A percentile compares a stretch with the other conserved stretches of the same genome.
Conservation (phyloP, 1,140 invertebrate genomes). For the Nasonia giraulti region DNA sequence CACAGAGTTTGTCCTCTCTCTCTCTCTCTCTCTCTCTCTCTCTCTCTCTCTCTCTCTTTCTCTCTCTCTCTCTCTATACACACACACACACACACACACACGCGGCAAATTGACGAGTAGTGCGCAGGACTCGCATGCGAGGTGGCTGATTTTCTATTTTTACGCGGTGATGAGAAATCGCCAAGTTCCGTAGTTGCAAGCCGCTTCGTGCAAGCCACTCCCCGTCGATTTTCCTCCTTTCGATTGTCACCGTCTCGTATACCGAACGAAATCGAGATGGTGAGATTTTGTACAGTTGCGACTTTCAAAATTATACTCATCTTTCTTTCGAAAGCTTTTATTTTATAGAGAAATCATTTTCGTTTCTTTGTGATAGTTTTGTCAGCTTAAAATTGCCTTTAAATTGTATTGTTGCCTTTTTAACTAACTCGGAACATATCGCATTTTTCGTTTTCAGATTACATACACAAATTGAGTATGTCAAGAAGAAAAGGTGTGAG, state of each 20-base stretch:
- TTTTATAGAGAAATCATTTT: too few species aligned
- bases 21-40: neutral
- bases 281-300: neutral
- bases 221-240: neutral
- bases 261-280: neutral
- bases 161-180: constrained; percentile 1
- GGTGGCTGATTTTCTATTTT: neutral
- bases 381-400: too few species aligned
- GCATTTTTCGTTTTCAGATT: constrained; percentile 65
- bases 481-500: constrained; percentile 74
- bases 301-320: too few species aligned
- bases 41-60: too few species aligned
- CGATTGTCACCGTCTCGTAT: neutral
- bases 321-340: too few species aligned
- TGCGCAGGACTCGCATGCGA: neutral
- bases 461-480: constrained; percentile 76
- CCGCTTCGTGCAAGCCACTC: neutral
- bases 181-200: neutral
- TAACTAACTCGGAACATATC: neutral
- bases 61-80: neutral
- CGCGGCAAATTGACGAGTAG: neutral
- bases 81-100: too few species aligned
- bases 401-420: too few species aligned
- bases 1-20: too few species aligned
- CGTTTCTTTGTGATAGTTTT: too few species aligned